Conservation (phyloP, 2,888 invertebrate species). For the Tetrapedia diversipes region DNA sequence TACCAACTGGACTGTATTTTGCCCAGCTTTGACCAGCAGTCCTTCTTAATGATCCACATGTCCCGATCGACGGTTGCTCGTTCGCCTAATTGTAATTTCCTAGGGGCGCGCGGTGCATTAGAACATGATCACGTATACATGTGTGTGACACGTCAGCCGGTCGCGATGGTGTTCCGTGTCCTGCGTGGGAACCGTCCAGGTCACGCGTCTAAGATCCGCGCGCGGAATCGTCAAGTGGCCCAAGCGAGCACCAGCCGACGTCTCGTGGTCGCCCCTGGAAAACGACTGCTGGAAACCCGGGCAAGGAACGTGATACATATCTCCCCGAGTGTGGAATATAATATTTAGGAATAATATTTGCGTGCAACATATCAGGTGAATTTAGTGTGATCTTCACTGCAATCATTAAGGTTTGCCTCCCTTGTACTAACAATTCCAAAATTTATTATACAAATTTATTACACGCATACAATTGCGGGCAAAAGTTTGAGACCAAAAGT, state of each 20-base stretch:
- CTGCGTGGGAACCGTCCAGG: conserved; percentile 81
- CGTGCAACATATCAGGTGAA: too few species aligned
- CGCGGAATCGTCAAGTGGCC: conserved; percentile 79
- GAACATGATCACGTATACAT: conserved; percentile 79
- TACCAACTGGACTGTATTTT: too few species aligned
- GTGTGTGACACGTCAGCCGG: conserved; percentile 77
- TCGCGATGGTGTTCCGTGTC: conserved; percentile 77
- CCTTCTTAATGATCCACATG: conserved; percentile 32
- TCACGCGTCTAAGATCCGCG: conserved; percentile 79
- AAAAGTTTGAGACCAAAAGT: too few species aligned
- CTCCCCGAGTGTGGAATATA: too few species aligned
- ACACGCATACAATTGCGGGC: too few species aligned
- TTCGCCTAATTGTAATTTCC: conserved; percentile 72
- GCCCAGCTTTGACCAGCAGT: too few species aligned
- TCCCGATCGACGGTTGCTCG: conserved; percentile 26
- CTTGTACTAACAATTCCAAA: too few species aligned
- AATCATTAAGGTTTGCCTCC: too few species aligned
- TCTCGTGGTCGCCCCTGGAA: conserved; percentile 64
- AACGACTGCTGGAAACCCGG: conserved; percentile 21
- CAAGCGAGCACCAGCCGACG: conserved; percentile 62
- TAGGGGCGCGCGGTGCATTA: conserved; percentile 74
- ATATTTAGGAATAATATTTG: too few species aligned
- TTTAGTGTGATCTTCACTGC: too few species aligned
- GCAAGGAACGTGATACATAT: too few species aligned
- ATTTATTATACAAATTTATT: too few species aligned